Base-by-base conservation (phyloP, 2,113 vertebrate genomes). In the Pygathrix nemaeus region DNA sequence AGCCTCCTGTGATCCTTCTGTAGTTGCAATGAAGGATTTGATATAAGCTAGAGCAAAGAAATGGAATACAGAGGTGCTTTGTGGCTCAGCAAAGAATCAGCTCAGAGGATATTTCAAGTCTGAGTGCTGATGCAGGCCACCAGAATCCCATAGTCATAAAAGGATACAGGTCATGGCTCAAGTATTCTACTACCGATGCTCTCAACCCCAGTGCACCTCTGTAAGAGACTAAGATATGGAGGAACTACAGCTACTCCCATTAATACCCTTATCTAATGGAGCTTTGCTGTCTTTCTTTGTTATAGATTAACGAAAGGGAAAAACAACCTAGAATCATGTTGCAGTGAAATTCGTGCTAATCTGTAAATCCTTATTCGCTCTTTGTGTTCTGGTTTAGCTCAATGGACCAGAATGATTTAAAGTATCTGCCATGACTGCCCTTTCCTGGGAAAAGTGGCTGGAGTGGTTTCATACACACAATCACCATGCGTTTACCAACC, bases 371-470 rank as follows among this genome's bases (percentile, higher is more conserved):
- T 59, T 52, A 68, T 18, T 32, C 17, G 4, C 30, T 9, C 16
- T 64, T 45, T 38, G 6, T 75, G 27, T 48, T 61, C 68, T 61
- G 43, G 6, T 21, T 76, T 72, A 50, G 52, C 20, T 96, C 59
- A 38, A 1, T 12, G 59, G 79, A 25, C 59, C 14, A 21, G 27
- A 21, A 57, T 52, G 48, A 35, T 38, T 52, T 35, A 20, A 79
- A 35, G 6, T 12, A 0, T 13, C 57, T 25, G 6, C 5, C 27
- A 10, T 3, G 23, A 38, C 7, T 9, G 3, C 0, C 18, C 32
- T 25, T 83, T 50, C 13, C 43, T 21, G 50, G 45, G 40, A 45
- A 66, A 55, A 45, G 81, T 78, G 43, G 12, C 27, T 55, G 11
- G 23, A 11, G 35, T 43, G 7, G 16, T 45, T 89, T 68, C 17